Percentiles rank a stretch among this genome's conserved stretches.
These are phyloP conservation scores for Epinotia nisella DNA, from an alignment of 2,888 invertebrate species.

Conservation along the genomic window DNA sequence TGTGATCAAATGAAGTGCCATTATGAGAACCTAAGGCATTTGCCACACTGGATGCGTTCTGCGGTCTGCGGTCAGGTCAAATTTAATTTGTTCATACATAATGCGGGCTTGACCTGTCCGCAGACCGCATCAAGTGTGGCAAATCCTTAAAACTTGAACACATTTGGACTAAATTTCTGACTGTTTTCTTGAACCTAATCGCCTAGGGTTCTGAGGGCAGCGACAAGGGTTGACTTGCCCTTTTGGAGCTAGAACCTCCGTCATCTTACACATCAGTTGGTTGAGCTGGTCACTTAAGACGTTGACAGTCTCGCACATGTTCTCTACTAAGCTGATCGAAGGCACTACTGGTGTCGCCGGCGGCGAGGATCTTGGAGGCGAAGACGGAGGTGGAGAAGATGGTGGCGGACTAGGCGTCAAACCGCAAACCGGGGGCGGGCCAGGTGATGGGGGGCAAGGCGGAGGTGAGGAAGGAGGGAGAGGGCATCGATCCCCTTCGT, in stretches of 20 bases:
- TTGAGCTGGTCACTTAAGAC: conserved; percentile 57
- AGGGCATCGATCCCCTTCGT: background rate
- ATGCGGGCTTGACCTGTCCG: too few species aligned
- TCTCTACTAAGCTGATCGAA: conserved; percentile 52
- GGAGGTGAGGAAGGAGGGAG: background rate
- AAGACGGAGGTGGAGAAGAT: background rate
- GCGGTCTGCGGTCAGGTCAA: too few species aligned
- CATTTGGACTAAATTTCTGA: background rate
- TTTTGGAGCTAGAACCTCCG: conserved; percentile 35
- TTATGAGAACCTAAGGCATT: background rate
- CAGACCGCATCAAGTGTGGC: too few species aligned
- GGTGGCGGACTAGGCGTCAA: background rate
- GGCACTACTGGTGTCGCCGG: background rate
- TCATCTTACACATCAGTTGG: conserved; percentile 57
- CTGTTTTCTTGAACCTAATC: background rate
- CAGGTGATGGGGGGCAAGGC: background rate
- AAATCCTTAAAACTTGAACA: too few species aligned
- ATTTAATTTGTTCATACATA: too few species aligned
- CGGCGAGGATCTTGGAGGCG: background rate
- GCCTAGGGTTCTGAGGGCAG: conserved; percentile 62
- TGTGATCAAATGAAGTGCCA: background rate
- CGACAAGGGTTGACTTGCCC: conserved; percentile 54
- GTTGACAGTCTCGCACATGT: conserved; percentile 63
- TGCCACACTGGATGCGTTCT: too few species aligned
- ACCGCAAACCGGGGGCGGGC: background rate